Evolutionary conservation across 2,113 vertebrate genomes (phyloP).

Genomic region (Xerus inauris): DNA sequence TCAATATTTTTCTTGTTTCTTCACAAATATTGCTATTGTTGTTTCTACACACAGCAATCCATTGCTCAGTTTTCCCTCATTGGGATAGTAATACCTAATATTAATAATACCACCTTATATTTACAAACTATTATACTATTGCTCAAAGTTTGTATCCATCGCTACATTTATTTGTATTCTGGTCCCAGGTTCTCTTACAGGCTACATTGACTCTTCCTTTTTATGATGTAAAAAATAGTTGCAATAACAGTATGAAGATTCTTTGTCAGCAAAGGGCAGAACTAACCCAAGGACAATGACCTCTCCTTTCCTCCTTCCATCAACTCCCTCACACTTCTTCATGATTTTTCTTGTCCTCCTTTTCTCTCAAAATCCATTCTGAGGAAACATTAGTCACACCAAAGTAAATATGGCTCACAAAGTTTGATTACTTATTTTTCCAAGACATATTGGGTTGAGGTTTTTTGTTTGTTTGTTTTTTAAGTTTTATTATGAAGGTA

Average conservation of each 20-base stretch:
- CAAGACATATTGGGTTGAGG: neutral
- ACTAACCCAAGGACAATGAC: neutral
- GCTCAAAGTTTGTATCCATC: neutral
- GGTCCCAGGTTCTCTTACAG: neutral
- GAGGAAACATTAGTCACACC: neutral
- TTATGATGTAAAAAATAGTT: neutral
- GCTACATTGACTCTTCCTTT: neutral
- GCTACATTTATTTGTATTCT: neutral
- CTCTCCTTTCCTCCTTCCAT: neutral
- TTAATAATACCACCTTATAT: neutral
- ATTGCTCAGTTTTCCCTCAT: neutral
- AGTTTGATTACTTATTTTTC: neutral
- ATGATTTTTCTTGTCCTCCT: neutral
- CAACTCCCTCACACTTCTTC: neutral
- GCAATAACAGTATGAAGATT: neutral
- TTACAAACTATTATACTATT: neutral
- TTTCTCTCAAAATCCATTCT: neutral
- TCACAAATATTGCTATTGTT: neutral
- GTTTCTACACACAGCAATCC: neutral
- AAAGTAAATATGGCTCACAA: neutral
- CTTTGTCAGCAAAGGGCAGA: neutral
- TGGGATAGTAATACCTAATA: neutral
- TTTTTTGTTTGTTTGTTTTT: too few species aligned
- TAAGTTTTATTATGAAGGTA: neutral
- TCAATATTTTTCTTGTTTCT: neutral